Evolutionary conservation across 2,113 vertebrate genomes (phyloP), one percentile per base, ranked within the genome.

Genomic region (Hoplias malabaricus): DNA sequence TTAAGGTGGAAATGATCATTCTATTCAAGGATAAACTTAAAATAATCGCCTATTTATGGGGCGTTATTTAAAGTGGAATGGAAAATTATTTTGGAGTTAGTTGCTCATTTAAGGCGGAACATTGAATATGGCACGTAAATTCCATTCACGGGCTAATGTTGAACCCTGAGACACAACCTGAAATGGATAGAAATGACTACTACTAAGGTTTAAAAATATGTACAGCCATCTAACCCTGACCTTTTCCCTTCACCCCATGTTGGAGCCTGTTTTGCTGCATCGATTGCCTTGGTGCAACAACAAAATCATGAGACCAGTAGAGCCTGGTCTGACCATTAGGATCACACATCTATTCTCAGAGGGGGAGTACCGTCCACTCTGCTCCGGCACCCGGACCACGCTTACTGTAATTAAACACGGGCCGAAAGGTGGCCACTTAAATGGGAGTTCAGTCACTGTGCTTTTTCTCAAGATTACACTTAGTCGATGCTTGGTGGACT

Each of bases 381-480:
- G 14, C 33, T 33, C 31, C 2, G 59, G n/a, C 1, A 9, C 31
- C 11, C 10, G 31, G 59, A 63, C 59, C 25, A 61, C 34, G 4
- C 63, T 14, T 40, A 76, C 48, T 56, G 63, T 42, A 70, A 70
- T 36, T 27, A 70, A 54, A 54, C 19, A 36, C 8, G 34, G 14
- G 33, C 0, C 16, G 59, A 19, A 34, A 70, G 68, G 46, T 53
- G 67, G 68, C 31, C 11, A 21, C 33, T 53, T 34, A 67, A 76
- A 56, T 11, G n/a, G 63, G 19, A 33, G 63, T 76, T 67, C 46
- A 34, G 68, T 34, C 68, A 54, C 68, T 54, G 29, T 54, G 68
- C 19, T 50, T 70, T 69, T 36, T 70, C 46, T 53, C 68, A 29
- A 54, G 14, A 27, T 53, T 54, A 70, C 48, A 54, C 36, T 70